Evolutionary conservation across 2,797 vertebrate species (phyloP), one percentile per base, ranked within the genome.

Genomic region (Melanotaenia boesemani): DNA sequence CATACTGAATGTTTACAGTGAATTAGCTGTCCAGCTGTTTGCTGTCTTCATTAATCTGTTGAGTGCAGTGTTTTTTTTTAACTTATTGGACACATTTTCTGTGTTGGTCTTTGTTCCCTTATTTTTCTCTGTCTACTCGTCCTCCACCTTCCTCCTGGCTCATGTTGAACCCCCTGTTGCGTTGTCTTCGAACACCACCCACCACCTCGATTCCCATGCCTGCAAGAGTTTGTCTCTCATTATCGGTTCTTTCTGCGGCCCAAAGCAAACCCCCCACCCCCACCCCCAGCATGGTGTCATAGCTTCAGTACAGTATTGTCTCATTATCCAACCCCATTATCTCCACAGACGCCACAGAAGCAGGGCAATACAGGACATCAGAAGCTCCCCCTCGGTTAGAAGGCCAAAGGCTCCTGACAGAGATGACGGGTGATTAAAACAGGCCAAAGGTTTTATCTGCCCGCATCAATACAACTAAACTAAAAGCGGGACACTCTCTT

Each of bases 161-260:
- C 83, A 32, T 74, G 77, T 68, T 55, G 73, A 86, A 80, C 84
- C 85, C 63, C 91, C 91, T 34, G 88, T 83, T 72, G 93, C 5
- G 52, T 78, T 75, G 84, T 91, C 87, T 89, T 85, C 72, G 84
- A 90, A 89, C 76, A 28, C 77, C 83, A 65, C 89, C 86, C 84
- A 80, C 89, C 32, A n/a, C 79, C 74, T 10, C 80, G 37, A 41
- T 68, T 78, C 76, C 82, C 69, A 75, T 84, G 82, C 88, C 83
- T 88, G 84, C 77, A 64, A 91, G 90, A 91, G 77, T 93, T 89
- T 85, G 89, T 93, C 87, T 91, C 94, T 95, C 94, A 93, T 95
- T 94, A 95, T 93, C 89, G 50, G 81, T 77, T 85, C 75, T 83
- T 72, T 70, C 74, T 72, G 66, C 81, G 73, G 84, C 88, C 83